Conservation (phyloP, 2,888 invertebrate genomes). For the Escarpia spicata region DNA sequence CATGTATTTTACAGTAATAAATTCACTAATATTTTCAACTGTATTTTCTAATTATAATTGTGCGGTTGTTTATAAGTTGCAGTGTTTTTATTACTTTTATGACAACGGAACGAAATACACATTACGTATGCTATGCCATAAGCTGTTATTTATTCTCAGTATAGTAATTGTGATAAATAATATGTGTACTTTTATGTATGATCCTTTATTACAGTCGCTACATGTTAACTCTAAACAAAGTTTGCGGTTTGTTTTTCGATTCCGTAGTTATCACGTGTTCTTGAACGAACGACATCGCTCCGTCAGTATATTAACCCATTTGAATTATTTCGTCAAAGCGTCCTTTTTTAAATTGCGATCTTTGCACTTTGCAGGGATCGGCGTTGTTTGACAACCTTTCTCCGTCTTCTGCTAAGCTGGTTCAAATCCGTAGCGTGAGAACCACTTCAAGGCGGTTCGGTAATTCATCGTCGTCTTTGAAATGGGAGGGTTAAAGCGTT, state of each 20-base stretch:
- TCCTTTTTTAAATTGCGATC: not conserved
- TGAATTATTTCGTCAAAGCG: not conserved
- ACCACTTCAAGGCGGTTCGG: not conserved
- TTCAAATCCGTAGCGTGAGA: not conserved
- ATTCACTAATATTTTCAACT: not conserved
- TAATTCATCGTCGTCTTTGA: constrained; percentile 5
- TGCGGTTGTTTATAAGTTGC: not conserved
- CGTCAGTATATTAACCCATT: too few species aligned
- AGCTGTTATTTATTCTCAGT: not conserved
- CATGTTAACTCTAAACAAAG: too few species aligned
- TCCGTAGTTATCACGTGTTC: too few species aligned
- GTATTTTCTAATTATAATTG: not conserved
- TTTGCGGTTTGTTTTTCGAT: too few species aligned
- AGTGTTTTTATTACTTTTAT: not conserved
- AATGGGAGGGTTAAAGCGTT: not conserved
- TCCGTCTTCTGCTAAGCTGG: not conserved
- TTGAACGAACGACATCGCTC: too few species aligned
- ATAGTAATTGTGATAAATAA: not conserved
- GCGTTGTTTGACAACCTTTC: not conserved
- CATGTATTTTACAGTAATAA: not conserved
- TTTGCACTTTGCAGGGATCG: not conserved
- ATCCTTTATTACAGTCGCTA: not conserved
- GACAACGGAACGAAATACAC: not conserved
- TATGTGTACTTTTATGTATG: not conserved
- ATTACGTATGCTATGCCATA: not conserved